Percentiles rank a stretch among this genome's conserved stretches.
These are phyloP conservation scores for Aegypius monachus DNA, from an alignment of 2,113 vertebrate genomes.

Conservation along the genomic window DNA sequence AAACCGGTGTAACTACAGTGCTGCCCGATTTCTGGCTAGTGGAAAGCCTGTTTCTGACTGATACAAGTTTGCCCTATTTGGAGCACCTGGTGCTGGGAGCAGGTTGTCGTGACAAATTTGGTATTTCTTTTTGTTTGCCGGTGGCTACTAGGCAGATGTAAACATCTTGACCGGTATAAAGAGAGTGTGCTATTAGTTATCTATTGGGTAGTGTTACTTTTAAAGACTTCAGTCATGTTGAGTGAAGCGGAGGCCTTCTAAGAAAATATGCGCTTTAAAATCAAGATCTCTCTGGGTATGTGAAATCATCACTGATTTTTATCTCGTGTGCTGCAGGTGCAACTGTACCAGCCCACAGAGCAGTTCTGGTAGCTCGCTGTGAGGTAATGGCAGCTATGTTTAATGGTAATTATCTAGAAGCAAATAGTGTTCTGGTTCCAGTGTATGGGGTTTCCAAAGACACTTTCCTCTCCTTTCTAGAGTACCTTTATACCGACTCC, in stretches of 20 bases:
- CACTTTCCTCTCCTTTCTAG: slow-evolving; percentile 93
- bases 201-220: not conserved
- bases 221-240: not conserved
- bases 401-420: slow-evolving; percentile 93
- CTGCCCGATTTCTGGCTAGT: not conserved
- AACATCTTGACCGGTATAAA: not conserved
- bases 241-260: not conserved
- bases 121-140: not conserved
- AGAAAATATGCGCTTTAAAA: not conserved
- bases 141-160: not conserved
- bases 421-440: slow-evolving; percentile 87
- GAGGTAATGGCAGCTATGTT: slow-evolving; percentile 99
- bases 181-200: not conserved
- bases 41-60: not conserved
- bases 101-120: not conserved
- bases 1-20: not conserved
- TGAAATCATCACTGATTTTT: not conserved
- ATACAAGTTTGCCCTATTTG: not conserved
- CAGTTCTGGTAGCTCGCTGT: slow-evolving; percentile 91
- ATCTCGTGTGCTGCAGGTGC: slow-evolving; percentile 71
- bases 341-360: slow-evolving; percentile 89
- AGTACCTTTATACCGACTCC: slow-evolving; percentile 95
- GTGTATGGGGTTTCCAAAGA: slow-evolving; percentile 94
- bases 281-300: fast-evolving
- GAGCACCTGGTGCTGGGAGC: not conserved